Percentiles rank a stretch among this genome's conserved stretches.
phyloP scores from a whole-genome alignment of 2,113 vertebrate species.

The Cairina moschata region DNA sequence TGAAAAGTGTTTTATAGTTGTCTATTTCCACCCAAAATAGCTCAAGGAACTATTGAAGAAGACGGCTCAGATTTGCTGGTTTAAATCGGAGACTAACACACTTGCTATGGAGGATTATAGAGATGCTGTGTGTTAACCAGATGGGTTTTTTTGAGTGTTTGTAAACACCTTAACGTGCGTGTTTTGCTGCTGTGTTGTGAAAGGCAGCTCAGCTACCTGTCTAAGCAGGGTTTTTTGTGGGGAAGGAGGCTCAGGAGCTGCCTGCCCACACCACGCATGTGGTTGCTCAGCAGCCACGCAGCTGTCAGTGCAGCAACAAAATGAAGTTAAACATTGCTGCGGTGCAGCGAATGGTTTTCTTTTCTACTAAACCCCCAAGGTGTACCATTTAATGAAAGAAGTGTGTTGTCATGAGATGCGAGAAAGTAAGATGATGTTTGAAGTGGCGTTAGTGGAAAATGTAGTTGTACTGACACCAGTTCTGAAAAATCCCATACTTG shows the following conservation, averaged over 20 bases:
- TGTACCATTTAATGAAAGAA: slow-evolving; percentile 39
- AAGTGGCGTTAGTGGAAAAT: slow-evolving; percentile 18
- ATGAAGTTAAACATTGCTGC: not conserved
- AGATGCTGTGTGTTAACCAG: not conserved
- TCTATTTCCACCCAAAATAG: not conserved
- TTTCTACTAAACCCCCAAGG: not conserved
- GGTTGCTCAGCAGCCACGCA: not conserved
- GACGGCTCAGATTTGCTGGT: not conserved
- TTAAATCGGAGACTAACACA: not conserved
- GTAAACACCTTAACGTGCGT: not conserved
- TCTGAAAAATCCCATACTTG: slow-evolving; percentile 33
- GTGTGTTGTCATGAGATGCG: not conserved
- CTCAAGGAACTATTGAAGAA: not conserved
- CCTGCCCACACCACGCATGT: not conserved
- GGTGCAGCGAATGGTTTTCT: not conserved
- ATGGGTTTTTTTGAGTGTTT: not conserved
- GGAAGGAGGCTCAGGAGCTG: not conserved
- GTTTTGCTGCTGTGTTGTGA: not conserved
- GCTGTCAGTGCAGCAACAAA: not conserved
- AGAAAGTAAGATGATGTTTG: not conserved
- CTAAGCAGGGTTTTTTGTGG: not conserved
- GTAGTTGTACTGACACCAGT: not conserved
- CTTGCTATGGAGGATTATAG: fast-evolving
- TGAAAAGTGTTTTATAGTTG: not conserved
- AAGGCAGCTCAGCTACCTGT: too few relatives aligned